Evolutionary conservation across 2,888 invertebrate species (phyloP).

Genomic region (Spilarctia lutea): DNA sequence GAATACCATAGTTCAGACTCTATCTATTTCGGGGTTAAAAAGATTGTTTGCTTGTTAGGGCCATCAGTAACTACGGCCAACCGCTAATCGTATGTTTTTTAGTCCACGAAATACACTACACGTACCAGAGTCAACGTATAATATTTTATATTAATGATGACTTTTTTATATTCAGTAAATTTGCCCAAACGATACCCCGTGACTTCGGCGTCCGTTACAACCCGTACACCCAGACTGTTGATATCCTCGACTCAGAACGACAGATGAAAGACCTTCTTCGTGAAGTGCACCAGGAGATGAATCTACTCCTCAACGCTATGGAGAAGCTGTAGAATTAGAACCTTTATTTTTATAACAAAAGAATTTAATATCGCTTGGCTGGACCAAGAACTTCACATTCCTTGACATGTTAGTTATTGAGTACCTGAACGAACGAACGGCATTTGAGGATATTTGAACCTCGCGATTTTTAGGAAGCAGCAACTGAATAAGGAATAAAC

Average conservation of each 20-base stretch:
- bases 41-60: no score
- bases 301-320: constrained; percentile 91
- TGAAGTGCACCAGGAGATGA: constrained; percentile 93
- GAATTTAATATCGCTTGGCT: constrained; percentile 24
- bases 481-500: not conserved
- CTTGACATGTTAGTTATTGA: not conserved
- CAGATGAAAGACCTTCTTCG: constrained; percentile 94
- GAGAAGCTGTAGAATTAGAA: constrained; percentile 86
- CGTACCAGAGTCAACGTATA: not conserved
- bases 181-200: constrained; percentile 95
- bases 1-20: no score
- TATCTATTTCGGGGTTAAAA: no score
- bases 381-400: constrained; percentile 24
- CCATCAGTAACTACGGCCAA: no score
- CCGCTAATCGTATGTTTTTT: no score
- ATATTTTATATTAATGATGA: not conserved
- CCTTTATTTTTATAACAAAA: not conserved
- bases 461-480: not conserved
- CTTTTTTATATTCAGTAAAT: constrained; percentile 89
- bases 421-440: not conserved
- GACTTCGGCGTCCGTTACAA: constrained; percentile 98
- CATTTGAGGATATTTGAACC: not conserved
- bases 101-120: not conserved
- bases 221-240: constrained; percentile 97
- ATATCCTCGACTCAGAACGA: constrained; percentile 96